Percentiles rank a stretch among this genome's conserved stretches.
Evolutionary conservation across 1,140 invertebrate genomes (phyloP).

Genomic region (Cylas formicarius): DNA sequence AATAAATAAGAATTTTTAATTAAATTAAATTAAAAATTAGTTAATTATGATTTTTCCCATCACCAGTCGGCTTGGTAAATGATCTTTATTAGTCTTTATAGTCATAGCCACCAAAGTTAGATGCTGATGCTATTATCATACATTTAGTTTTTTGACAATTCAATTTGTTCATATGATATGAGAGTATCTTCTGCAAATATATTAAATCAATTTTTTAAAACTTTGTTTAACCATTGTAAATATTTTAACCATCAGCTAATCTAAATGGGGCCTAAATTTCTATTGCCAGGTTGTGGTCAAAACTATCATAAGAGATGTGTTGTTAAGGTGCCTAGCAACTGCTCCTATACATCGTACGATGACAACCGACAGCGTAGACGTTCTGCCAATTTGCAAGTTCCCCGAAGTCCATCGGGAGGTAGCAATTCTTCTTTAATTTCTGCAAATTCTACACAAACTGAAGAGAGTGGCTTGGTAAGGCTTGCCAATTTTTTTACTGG

Average conservation of each 20-base stretch:
- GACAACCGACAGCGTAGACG: conserved; percentile 43
- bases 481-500: conserved; percentile 41
- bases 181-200: too few species aligned
- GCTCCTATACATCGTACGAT: conserved; percentile 52
- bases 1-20: too few species aligned
- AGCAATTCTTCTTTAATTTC: conserved; percentile 38
- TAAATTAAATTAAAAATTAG: too few species aligned
- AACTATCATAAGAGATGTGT: conserved; percentile 99
- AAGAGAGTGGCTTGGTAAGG: conserved; percentile 45
- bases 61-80: too few species aligned
- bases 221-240: conserved; percentile 7
- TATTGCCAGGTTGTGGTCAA: conserved; percentile 77
- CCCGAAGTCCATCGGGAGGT: conserved; percentile 58
- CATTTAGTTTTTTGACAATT: too few species aligned
- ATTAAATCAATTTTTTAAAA: too few species aligned
- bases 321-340: conserved; percentile 97
- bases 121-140: too few species aligned
- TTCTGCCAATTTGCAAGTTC: conserved; percentile 54
- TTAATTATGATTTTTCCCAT: too few species aligned
- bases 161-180: too few species aligned
- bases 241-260: not conserved
- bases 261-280: too few species aligned
- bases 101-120: too few species aligned
- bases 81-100: too few species aligned
- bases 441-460: conserved; percentile 41